phyloP scores from a whole-genome alignment of 2,888 invertebrate species.

The Orthonychiurus folsomi region DNA sequence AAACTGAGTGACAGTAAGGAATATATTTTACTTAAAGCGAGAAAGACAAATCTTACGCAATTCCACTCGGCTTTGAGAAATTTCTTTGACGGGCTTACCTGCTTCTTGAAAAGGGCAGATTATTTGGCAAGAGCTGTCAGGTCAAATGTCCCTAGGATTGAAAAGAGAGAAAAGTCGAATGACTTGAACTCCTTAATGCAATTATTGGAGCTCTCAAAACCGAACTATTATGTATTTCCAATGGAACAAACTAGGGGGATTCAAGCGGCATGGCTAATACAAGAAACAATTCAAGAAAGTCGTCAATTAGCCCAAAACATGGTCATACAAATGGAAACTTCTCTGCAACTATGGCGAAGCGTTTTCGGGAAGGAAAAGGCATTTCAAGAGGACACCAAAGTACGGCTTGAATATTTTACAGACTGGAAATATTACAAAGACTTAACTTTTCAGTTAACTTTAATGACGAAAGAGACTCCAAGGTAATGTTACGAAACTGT shows the following conservation, averaged over 20 bases:
- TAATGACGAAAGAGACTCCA: neutral
- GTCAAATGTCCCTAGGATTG: neutral
- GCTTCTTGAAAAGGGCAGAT: neutral
- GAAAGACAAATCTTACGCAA: neutral
- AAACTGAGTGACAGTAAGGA: neutral
- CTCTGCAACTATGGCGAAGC: neutral
- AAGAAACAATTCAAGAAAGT: neutral
- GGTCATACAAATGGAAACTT: neutral
- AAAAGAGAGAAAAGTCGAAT: neutral
- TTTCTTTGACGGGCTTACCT: neutral
- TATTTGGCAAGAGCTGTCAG: neutral
- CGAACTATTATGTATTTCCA: neutral
- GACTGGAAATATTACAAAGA: neutral
- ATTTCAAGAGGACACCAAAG: no score
- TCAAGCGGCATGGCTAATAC: neutral
- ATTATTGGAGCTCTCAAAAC: neutral
- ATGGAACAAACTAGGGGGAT: neutral
- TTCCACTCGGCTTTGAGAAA: neutral
- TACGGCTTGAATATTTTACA: neutral
- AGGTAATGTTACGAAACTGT: neutral
- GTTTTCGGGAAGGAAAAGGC: neutral
- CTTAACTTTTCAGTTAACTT: neutral
- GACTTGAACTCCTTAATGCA: neutral
- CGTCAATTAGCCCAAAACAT: neutral
- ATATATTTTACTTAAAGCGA: neutral